Conservation (phyloP, 2,888 invertebrate genomes). For the Coelopa pilipes region DNA sequence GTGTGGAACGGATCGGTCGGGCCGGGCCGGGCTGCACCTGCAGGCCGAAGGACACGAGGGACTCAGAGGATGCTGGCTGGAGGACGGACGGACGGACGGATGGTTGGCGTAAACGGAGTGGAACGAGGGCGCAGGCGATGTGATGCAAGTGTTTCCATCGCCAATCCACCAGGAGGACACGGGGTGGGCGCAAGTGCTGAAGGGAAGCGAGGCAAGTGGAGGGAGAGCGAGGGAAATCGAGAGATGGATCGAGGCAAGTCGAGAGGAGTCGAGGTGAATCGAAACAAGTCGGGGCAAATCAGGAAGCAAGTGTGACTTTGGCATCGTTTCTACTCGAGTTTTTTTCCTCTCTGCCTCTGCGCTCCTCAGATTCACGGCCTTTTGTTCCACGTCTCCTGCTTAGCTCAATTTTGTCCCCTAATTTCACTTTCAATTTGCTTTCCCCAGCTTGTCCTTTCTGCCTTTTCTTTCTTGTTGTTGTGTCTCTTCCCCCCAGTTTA, state of each 20-base stretch:
- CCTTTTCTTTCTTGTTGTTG: constrained; percentile 1
- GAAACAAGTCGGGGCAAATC: not conserved
- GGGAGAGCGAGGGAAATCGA: no score
- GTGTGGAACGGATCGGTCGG: constrained; percentile 62
- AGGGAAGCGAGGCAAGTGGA: no score
- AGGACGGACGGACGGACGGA: not conserved
- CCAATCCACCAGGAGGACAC: no score
- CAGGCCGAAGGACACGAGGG: constrained; percentile 45
- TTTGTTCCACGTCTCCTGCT: no score
- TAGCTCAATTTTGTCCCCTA: no score
- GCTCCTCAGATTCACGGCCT: no score
- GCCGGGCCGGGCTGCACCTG: constrained; percentile 66
- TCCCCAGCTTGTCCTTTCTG: not conserved
- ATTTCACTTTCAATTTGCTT: constrained; percentile 45
- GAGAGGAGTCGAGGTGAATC: no score
- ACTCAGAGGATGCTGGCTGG: constrained; percentile 20
- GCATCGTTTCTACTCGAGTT: constrained; percentile 36
- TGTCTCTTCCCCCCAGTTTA: not conserved
- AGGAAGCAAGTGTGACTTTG: no score
- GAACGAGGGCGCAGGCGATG: not conserved
- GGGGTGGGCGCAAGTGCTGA: no score
- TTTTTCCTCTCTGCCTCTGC: constrained; percentile 40
- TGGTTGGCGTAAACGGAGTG: not conserved
- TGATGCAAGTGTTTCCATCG: no score
- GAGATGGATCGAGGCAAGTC: no score